phyloP scores from a whole-genome alignment of 2,797 vertebrate genomes.

The Crocidura indochinensis region DNA sequence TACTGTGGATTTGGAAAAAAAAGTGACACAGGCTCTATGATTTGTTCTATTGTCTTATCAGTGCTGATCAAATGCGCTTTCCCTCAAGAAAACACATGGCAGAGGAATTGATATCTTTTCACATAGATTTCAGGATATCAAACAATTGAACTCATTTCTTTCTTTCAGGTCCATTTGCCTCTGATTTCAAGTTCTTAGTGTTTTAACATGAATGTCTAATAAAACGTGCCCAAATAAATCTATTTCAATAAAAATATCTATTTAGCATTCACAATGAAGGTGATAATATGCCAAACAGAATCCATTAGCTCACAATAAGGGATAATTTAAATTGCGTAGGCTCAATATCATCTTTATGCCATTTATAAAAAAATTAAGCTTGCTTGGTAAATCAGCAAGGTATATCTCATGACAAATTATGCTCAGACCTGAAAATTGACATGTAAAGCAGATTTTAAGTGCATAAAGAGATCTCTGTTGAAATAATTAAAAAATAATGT shows the following conservation, averaged over 20 bases:
- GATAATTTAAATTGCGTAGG: conserved; percentile 25
- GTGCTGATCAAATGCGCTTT: conserved; percentile 72
- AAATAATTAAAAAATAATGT: conserved; percentile 52
- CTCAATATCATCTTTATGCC: conserved; percentile 53
- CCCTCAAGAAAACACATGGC: neutral
- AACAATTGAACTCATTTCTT: conserved; percentile 67
- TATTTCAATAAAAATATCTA: conserved; percentile 78
- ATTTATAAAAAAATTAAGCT: conserved; percentile 7
- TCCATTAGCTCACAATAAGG: conserved; percentile 64
- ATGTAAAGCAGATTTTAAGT: conserved; percentile 70
- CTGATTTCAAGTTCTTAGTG: conserved; percentile 72
- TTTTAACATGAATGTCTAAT: conserved; percentile 51
- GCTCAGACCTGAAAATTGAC: conserved; percentile 31
- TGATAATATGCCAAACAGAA: conserved; percentile 55
- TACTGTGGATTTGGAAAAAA: conserved; percentile 84
- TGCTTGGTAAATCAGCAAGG: conserved; percentile 54
- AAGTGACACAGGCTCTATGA: conserved; percentile 86
- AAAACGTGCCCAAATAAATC: conserved; percentile 70
- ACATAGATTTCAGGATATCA: conserved; percentile 46
- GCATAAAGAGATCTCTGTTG: conserved; percentile 26
- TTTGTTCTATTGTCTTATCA: conserved; percentile 83
- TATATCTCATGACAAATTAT: conserved; percentile 11
- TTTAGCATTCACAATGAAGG: conserved; percentile 58
- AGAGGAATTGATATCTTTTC: conserved; percentile 9
- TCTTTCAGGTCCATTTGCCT: conserved; percentile 55